A percentile compares a stretch with the other conserved stretches of the same genome.
phyloP scores from a whole-genome alignment of 2,797 vertebrate species.

The Brotula barbata region DNA sequence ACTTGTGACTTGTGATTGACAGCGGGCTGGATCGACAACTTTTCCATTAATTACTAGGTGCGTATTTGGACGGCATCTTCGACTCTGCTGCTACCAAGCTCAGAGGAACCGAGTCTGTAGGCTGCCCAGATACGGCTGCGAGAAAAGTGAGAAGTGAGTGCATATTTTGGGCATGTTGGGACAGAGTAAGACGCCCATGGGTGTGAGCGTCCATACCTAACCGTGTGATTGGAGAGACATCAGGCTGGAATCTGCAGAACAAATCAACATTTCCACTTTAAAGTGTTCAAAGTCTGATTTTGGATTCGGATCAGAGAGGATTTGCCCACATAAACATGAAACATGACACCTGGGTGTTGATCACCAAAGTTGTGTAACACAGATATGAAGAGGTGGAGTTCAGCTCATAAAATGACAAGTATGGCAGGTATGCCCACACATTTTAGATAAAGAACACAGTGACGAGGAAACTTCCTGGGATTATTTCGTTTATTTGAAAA shows the following conservation, averaged over 20 bases:
- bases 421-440: neutral
- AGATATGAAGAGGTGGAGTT: neutral
- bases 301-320: too few species aligned
- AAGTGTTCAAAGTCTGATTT: too few species aligned
- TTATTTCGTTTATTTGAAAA: neutral
- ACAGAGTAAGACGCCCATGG: constrained; percentile 28
- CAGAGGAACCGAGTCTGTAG: too few species aligned
- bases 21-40: neutral
- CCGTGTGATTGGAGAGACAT: neutral
- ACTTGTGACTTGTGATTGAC: constrained; percentile 21
- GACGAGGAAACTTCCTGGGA: too few species aligned
- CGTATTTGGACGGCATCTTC: neutral
- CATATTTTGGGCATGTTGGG: constrained; percentile 42
- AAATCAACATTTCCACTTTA: too few species aligned
- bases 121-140: too few species aligned
- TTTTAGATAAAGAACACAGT: neutral
- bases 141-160: too few species aligned
- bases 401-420: neutral
- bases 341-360: too few species aligned
- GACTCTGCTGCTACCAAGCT: neutral
- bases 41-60: neutral
- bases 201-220: constrained; percentile 7
- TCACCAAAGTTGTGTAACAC: neutral
- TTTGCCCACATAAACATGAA: too few species aligned
- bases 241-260: too few species aligned